Evolutionary conservation across 2,113 vertebrate genomes (phyloP).

Genomic region (Pantherophis guttatus): DNA sequence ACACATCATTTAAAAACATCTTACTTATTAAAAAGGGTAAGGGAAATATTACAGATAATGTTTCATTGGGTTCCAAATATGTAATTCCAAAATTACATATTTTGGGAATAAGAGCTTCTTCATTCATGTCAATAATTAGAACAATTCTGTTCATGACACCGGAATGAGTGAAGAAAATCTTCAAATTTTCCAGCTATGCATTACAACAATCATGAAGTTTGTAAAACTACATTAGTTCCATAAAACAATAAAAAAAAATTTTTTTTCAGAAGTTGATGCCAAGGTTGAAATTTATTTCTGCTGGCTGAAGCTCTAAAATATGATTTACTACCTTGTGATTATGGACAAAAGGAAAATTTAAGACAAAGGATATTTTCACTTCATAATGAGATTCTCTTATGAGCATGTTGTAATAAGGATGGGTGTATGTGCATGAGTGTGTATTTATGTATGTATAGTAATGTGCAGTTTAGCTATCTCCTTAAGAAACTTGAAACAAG

Average conservation of each 20-base stretch:
- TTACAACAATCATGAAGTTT: not conserved
- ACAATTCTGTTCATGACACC: not conserved
- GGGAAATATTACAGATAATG: not conserved
- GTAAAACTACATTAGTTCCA: not conserved
- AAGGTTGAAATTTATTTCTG: not conserved
- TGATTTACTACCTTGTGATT: not conserved
- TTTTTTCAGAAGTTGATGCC: not conserved
- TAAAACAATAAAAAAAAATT: not conserved
- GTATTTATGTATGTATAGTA: not conserved
- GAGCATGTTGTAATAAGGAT: not conserved
- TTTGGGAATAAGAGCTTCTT: not conserved
- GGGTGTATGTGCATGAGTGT: not conserved
- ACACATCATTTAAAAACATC: not conserved
- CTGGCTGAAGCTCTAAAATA: not conserved
- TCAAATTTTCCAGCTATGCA: not conserved
- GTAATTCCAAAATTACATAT: not conserved
- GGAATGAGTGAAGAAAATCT: not conserved
- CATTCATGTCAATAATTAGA: not conserved
- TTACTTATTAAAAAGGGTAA: not conserved
- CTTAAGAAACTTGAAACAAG: rapidly evolving
- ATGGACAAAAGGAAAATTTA: not conserved
- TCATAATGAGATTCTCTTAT: not conserved
- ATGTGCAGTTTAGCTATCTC: not conserved
- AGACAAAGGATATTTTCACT: not conserved
- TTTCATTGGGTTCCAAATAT: not conserved